Evolutionary conservation across 2,113 vertebrate species (phyloP), one percentile per base, ranked within the genome.

Genomic region (Pan paniscus): DNA sequence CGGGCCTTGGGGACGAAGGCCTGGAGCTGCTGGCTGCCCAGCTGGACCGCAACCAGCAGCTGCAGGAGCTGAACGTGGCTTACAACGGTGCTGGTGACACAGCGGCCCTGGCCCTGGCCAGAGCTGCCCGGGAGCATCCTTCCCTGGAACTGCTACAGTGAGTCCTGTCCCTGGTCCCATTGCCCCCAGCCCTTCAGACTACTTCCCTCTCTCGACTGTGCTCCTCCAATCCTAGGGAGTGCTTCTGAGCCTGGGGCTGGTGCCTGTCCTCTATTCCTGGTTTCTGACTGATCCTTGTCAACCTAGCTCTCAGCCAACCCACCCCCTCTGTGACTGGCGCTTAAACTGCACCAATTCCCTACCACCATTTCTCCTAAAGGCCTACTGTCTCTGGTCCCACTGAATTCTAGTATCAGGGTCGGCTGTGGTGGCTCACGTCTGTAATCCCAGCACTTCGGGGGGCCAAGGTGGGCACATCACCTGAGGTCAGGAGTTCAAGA

Each of bases 11-110:
- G 3, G 99, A 99, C 87, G 20, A 55, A 17, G 99, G 99, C 0
- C 98, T 99, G 0, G 83, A 98, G 40, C 92, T 99, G 87, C 98
- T 99, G 94, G 99, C 99, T 22, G 86, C 97, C 70, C 98, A 97
- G 68, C 98, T 99, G 89, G 97, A 98, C 22, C 32, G 96, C 17
- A 99, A 99, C 96, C 86, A 68, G 4, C 98, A 98, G 11, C 98
- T 99, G 7, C 98, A 98, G 98, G 99, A 99, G 97, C 98, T 99
- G 90, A 99, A 99, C 2, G 99, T 99, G 96, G 99, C 99, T 96
- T 99, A 99, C 97, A 99, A 99, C 76, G 99, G 99, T 10, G 99
- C 99, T 3, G 99, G 99, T 0, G 99, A 99, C 94, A 6, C 79
- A 0, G 99, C 99, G 0, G 99, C 99, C 4, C 97, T 99, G 93